These are phyloP conservation scores for Gymnoscopelus braueri DNA, from an alignment of 2,797 vertebrate genomes.

Conservation along the genomic window DNA sequence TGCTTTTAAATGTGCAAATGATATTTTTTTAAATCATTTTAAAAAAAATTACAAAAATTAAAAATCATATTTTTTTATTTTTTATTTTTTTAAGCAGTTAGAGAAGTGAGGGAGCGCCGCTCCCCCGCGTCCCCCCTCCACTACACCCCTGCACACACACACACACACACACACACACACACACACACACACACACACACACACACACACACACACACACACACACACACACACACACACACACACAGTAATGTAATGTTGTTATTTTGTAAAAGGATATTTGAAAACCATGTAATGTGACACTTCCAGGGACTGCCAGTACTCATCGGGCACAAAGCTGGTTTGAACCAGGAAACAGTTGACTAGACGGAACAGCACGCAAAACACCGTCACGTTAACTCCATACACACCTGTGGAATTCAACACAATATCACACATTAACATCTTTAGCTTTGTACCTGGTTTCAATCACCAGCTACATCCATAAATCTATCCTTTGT, in stretches of 20 bases:
- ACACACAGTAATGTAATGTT: not conserved
- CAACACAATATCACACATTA: not conserved
- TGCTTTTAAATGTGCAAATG: no score
- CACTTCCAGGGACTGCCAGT: constrained; percentile 96
- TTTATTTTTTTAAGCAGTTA: no score
- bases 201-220: constrained; percentile 3
- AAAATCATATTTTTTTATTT: no score
- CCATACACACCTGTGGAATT: constrained; percentile 76
- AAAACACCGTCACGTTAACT: constrained; percentile 74
- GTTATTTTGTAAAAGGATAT: constrained; percentile 86
- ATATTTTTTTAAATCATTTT: no score
- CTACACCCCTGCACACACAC: no score
- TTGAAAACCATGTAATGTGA: constrained; percentile 92
- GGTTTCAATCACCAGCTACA: not conserved
- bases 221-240: not conserved
- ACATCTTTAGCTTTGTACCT: not conserved
- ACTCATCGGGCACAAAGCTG: constrained; percentile 97
- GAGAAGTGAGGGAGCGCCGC: no score
- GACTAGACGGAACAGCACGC: constrained; percentile 81
- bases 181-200: no score
- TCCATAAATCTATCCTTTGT: no score
- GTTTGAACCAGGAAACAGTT: constrained; percentile 94
- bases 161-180: no score
- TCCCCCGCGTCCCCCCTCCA: no score
- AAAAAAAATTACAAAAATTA: no score